Conservation (phyloP, 2,888 invertebrate species). For the Enoplolaimus lenunculus region DNA sequence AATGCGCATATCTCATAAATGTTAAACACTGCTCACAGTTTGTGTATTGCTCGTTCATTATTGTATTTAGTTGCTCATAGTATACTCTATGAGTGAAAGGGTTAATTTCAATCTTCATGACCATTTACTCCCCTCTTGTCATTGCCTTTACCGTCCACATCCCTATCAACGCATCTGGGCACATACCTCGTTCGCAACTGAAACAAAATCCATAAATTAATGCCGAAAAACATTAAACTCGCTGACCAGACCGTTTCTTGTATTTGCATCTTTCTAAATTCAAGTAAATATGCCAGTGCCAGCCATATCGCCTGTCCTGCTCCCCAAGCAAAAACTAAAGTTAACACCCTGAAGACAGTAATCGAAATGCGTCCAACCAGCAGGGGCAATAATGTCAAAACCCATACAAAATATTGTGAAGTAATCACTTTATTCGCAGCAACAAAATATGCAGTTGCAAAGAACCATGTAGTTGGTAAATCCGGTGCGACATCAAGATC, state of each 20-base stretch:
- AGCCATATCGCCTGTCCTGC: slow-evolving; percentile 70
- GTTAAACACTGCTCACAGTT: too few species aligned
- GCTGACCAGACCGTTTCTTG: slow-evolving; percentile 71
- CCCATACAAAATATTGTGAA: slow-evolving; percentile 91
- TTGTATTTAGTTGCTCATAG: too few species aligned
- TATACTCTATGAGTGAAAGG: too few species aligned
- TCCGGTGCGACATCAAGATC: slow-evolving; percentile 46
- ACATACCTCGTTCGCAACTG: too few species aligned
- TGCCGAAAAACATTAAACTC: slow-evolving; percentile 64
- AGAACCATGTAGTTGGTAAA: slow-evolving; percentile 68
- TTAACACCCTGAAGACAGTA: background rate
- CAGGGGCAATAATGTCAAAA: slow-evolving; percentile 69
- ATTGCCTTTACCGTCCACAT: too few species aligned
- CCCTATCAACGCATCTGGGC: too few species aligned
- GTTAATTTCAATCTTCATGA: too few species aligned
- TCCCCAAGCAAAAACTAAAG: slow-evolving; percentile 48
- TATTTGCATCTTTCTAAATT: slow-evolving; percentile 69
- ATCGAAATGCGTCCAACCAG: slow-evolving; percentile 42
- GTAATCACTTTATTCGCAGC: slow-evolving; percentile 88
- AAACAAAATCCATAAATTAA: slow-evolving; percentile 51
- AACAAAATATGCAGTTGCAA: slow-evolving; percentile 71
- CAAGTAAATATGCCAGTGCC: slow-evolving; percentile 71
- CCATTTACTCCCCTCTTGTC: too few species aligned
- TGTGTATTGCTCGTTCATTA: too few species aligned
- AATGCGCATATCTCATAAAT: too few species aligned